Conservation (phyloP, 1,140 invertebrate genomes). For the Cydia amplana region DNA sequence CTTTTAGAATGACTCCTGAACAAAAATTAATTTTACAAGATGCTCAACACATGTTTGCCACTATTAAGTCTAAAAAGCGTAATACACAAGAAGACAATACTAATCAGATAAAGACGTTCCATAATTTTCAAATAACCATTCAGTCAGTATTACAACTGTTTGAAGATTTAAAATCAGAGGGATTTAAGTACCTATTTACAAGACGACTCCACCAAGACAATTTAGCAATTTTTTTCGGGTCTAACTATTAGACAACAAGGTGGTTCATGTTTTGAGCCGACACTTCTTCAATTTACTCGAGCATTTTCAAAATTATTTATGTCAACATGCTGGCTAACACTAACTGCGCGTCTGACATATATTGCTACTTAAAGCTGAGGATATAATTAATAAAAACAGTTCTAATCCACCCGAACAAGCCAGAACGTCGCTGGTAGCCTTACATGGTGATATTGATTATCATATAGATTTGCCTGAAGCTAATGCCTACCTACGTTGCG, state of each 20-base stretch:
- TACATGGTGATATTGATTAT: slow-evolving; percentile 13
- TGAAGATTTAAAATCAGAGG: slow-evolving; percentile 13
- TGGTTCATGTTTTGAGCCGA: neutral
- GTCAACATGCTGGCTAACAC: slow-evolving; percentile 10
- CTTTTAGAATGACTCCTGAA: neutral
- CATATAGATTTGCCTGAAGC: neutral
- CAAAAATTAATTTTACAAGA: neutral
- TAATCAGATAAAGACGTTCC: slow-evolving; percentile 11
- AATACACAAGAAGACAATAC: slow-evolving; percentile 14
- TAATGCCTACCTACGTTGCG: no score
- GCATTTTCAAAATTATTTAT: slow-evolving; percentile 26
- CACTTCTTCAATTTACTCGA: neutral
- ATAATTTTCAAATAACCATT: slow-evolving; percentile 29
- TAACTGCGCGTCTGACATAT: slow-evolving; percentile 25
- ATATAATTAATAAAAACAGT: slow-evolving; percentile 19
- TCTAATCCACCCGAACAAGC: neutral
- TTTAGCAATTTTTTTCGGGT: neutral
- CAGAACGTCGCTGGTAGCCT: neutral
- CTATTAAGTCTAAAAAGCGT: slow-evolving; percentile 17
- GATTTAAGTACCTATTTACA: slow-evolving; percentile 21
- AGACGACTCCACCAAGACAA: slow-evolving; percentile 16
- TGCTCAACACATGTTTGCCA: slow-evolving; percentile 25
- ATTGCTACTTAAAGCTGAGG: slow-evolving; percentile 23
- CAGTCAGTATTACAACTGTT: slow-evolving; percentile 4
- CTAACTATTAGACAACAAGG: slow-evolving; percentile 19